These are phyloP conservation scores for Corythucha ciliata DNA, from an alignment of 2,888 invertebrate species.

Conservation along the genomic window DNA sequence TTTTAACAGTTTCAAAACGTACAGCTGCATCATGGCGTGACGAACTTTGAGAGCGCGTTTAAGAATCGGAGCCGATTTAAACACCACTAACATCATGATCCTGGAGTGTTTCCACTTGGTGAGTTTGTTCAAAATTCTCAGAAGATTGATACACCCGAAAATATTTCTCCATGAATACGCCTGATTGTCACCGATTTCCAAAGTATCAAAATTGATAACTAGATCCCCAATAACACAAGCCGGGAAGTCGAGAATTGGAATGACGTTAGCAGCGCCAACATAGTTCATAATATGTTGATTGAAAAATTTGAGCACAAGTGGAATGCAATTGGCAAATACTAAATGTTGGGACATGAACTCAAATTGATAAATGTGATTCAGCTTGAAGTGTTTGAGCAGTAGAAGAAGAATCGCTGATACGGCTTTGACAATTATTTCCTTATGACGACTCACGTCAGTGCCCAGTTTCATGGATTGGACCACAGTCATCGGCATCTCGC, in stretches of 20 bases:
- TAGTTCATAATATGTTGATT: conserved; percentile 95
- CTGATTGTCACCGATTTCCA: conserved; percentile 74
- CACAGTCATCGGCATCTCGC: conserved; percentile 96
- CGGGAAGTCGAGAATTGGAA: conserved; percentile 90
- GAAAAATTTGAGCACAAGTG: conserved; percentile 93
- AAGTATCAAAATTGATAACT: conserved; percentile 81
- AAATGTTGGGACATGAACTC: conserved; percentile 98
- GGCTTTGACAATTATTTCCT: conserved; percentile 96
- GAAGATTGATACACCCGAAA: conserved; percentile 92
- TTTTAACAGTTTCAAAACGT: conserved; percentile 92
- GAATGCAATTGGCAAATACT: conserved; percentile 98
- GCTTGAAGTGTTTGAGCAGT: conserved; percentile 91
- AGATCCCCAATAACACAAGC: conserved; percentile 92
- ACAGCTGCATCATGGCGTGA: conserved; percentile 95
- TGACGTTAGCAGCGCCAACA: conserved; percentile 86
- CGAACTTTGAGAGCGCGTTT: conserved; percentile 92
- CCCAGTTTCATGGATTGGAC: conserved; percentile 90
- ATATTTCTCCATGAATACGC: conserved; percentile 96
- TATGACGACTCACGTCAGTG: conserved; percentile 95
- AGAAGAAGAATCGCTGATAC: conserved; percentile 82
- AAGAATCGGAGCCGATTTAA: conserved; percentile 97
- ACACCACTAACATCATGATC: conserved; percentile 98
- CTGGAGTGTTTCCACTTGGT: conserved; percentile 99
- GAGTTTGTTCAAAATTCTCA: conserved; percentile 92
- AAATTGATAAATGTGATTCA: conserved; percentile 97